A percentile compares a stretch with the other conserved stretches of the same genome.
Evolutionary conservation across 2,113 vertebrate species (phyloP).

Genomic region (Egretta garzetta): DNA sequence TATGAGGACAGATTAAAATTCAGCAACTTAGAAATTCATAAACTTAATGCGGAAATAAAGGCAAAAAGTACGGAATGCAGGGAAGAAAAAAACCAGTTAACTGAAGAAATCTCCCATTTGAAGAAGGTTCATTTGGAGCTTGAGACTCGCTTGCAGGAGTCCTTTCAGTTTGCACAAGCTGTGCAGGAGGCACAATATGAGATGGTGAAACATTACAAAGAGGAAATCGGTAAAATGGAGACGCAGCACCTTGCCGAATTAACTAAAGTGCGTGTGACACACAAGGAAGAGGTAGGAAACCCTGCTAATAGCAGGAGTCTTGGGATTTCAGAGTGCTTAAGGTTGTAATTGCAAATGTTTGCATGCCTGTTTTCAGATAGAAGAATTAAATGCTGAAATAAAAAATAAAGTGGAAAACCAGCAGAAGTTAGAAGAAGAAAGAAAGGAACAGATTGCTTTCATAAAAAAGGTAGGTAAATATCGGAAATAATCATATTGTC

Average conservation of each 20-base stretch:
- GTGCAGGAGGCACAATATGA: slow-evolving; percentile 52
- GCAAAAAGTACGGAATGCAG: slow-evolving; percentile 73
- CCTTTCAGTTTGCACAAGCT: slow-evolving; percentile 7
- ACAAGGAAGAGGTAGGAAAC: slow-evolving; percentile 10
- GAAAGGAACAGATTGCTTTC: slow-evolving; percentile 76
- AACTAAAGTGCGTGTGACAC: slow-evolving; percentile 1
- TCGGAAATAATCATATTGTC: neutral
- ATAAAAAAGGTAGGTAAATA: slow-evolving; percentile 81
- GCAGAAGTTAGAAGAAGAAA: slow-evolving; percentile 73
- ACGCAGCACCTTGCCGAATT: slow-evolving; percentile 71
- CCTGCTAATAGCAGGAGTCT: neutral
- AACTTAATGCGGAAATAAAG: slow-evolving; percentile 70
- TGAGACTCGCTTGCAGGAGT: slow-evolving; percentile 58
- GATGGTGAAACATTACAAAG: slow-evolving; percentile 44
- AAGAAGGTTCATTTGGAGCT: slow-evolving; percentile 55
- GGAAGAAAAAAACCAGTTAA: slow-evolving; percentile 63
- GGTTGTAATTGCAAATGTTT: neutral
- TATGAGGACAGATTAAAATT: slow-evolving; percentile 77
- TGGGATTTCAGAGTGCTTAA: neutral
- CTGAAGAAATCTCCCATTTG: slow-evolving; percentile 57
- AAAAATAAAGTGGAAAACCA: slow-evolving; percentile 61
- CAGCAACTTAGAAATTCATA: slow-evolving; percentile 72
- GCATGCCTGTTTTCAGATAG: slow-evolving; percentile 68
- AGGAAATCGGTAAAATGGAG: slow-evolving; percentile 62
- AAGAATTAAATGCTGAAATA: slow-evolving; percentile 66